Conservation (phyloP, 2,797 vertebrate species). For the Danio choprae region DNA sequence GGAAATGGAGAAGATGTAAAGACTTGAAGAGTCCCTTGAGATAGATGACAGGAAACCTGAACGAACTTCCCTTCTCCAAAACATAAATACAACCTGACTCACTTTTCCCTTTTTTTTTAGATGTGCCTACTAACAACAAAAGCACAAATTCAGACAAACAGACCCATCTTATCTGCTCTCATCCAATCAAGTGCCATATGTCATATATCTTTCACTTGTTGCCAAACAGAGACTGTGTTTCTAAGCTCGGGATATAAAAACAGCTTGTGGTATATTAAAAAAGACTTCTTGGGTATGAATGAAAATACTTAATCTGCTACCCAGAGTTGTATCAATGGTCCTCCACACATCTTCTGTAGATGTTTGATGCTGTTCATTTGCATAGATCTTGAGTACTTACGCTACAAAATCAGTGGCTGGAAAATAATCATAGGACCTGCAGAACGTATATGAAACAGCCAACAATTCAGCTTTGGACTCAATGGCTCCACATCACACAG, state of each 20-base stretch:
- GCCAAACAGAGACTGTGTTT: background rate
- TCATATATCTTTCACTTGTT: conserved; percentile 1
- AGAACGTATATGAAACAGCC: conserved; percentile 28
- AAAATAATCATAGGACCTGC: conserved; percentile 25
- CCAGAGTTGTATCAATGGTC: background rate
- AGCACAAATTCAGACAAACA: background rate
- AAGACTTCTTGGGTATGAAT: background rate
- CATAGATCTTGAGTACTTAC: conserved; percentile 25
- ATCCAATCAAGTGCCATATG: background rate
- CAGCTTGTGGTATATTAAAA: background rate
- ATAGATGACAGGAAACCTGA: background rate
- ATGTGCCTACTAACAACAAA: background rate
- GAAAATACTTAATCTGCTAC: background rate
- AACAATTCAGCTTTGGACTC: conserved; percentile 21
- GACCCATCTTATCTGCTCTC: background rate
- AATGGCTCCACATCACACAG: conserved; percentile 46
- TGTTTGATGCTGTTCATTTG: conserved; percentile 25
- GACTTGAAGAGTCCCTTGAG: background rate
- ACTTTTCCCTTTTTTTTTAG: background rate
- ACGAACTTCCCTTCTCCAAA: background rate
- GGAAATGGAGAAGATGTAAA: background rate
- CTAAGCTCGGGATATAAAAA: background rate
- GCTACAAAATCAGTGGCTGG: conserved; percentile 30
- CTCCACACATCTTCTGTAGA: background rate
- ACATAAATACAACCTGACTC: background rate